Evolutionary conservation across 2,888 invertebrate genomes (phyloP).

Genomic region (Melieria omissa): DNA sequence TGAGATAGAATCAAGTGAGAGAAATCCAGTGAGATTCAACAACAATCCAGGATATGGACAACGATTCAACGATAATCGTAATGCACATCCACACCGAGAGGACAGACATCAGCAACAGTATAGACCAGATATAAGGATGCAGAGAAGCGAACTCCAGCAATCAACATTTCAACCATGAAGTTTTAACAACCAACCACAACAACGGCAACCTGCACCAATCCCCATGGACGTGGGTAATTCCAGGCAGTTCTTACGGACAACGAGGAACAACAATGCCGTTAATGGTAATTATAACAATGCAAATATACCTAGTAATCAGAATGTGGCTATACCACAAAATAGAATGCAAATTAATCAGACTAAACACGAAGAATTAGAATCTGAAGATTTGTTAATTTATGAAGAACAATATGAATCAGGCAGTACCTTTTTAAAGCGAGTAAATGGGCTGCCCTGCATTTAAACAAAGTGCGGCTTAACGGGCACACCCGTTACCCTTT

Average conservation of each 20-base stretch:
- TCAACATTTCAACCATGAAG: background rate
- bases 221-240: too few species aligned
- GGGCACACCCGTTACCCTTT: conserved; percentile 11
- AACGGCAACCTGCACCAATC: too few species aligned
- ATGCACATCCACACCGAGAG: background rate
- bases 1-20: background rate
- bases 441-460: conserved; percentile 14
- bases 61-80: background rate
- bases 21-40: conserved; percentile 10
- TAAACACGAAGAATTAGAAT: conserved; percentile 12
- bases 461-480: conserved; percentile 12
- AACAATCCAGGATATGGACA: background rate
- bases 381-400: too few species aligned
- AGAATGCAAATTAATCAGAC: conserved; percentile 17
- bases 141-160: too few species aligned
- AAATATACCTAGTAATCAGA: background rate
- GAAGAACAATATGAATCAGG: conserved; percentile 5
- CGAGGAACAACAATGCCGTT: background rate
- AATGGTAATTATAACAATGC: background rate
- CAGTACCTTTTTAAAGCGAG: conserved; percentile 18
- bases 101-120: background rate
- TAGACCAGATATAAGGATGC: too few species aligned
- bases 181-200: too few species aligned
- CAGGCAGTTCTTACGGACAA: too few species aligned
- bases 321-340: background rate